Conservation (phyloP, 2,113 vertebrate species). For the Tragelaphus scriptus region DNA sequence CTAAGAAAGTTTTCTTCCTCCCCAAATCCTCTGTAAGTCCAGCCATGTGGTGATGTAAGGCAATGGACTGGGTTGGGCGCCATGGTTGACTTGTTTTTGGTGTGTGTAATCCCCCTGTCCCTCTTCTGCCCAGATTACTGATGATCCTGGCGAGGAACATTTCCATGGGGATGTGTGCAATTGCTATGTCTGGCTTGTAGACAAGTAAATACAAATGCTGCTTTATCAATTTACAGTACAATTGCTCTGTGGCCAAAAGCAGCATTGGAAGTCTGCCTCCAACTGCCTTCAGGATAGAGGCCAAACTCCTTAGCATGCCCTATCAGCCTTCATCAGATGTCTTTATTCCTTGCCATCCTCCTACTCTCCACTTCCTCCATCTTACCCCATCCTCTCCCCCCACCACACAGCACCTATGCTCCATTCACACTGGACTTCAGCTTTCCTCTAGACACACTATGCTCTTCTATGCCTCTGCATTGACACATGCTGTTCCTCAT, state of each 20-base stretch:
- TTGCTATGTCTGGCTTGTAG: conserved; percentile 53
- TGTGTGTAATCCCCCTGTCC: conserved; percentile 20
- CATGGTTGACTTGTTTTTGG: conserved; percentile 44
- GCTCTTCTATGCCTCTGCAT: neutral
- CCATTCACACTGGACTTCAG: too few species aligned
- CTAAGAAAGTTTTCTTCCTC: neutral
- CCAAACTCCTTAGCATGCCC: neutral
- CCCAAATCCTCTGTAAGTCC: neutral
- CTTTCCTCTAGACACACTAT: neutral
- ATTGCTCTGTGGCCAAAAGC: conserved; percentile 16
- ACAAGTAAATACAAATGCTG: conserved; percentile 48
- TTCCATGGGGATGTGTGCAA: conserved; percentile 29
- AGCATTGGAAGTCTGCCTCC: conserved; percentile 44
- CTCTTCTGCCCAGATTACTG: conserved; percentile 37
- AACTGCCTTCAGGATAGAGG: conserved; percentile 6
- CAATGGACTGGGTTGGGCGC: conserved; percentile 29
- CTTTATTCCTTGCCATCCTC: neutral
- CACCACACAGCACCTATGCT: fast-evolving
- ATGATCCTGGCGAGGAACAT: conserved; percentile 39
- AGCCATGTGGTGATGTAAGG: conserved; percentile 37
- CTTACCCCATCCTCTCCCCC: fast-evolving
- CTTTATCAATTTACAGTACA: conserved; percentile 57
- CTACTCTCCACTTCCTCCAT: neutral
- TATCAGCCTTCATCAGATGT: neutral
- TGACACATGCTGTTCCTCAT: neutral